A percentile compares a stretch with the other conserved stretches of the same genome.
phyloP scores from a whole-genome alignment of 2,888 invertebrate genomes.

The Mesoligia furuncula region DNA sequence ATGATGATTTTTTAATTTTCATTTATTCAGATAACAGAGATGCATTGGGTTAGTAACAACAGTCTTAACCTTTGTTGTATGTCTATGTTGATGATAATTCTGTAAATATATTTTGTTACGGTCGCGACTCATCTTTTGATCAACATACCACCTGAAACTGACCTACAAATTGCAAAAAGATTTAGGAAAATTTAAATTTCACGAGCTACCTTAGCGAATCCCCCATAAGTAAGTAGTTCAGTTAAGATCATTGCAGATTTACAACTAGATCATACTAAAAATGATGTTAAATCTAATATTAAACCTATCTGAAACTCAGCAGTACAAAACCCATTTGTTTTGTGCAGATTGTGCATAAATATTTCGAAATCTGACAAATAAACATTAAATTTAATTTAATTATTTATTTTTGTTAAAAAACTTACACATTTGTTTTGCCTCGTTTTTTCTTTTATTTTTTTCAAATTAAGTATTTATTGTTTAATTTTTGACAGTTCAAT shows the following conservation, averaged over 20 bases:
- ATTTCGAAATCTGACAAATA: neutral
- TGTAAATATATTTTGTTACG: no score
- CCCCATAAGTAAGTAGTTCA: neutral
- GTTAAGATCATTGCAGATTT: neutral
- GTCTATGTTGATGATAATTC: no score
- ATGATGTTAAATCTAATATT: neutral
- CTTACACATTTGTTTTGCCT: neutral
- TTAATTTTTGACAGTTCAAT: conserved; percentile 38
- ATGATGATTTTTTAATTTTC: no score
- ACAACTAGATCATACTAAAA: neutral
- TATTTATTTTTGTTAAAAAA: neutral
- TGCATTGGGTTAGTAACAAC: no score
- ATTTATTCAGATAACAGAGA: no score
- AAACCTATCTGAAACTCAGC: neutral
- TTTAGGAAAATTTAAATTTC: neutral
- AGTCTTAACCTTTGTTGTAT: no score
- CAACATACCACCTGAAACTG: no score
- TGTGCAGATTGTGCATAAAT: neutral
- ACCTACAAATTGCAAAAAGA: no score
- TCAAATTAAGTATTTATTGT: neutral
- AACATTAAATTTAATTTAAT: neutral
- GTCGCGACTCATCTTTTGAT: no score
- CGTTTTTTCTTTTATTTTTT: neutral
- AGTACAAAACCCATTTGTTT: neutral
- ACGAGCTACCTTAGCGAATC: no score